Conservation (phyloP, 2,797 vertebrate species). For the Eulemur mongoz region DNA sequence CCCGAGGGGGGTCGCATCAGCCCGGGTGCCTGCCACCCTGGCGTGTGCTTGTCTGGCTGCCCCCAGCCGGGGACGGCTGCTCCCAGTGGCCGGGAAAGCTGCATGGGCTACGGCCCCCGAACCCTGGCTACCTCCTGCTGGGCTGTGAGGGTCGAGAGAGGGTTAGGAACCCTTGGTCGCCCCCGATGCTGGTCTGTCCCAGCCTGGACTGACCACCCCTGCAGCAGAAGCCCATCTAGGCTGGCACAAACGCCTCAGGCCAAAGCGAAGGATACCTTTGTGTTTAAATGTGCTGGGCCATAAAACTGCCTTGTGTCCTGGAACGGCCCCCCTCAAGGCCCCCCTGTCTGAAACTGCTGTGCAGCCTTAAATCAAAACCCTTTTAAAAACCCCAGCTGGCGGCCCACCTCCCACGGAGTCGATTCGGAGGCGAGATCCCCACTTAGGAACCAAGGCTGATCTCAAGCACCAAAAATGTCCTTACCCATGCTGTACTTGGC, state of each 20-base stretch:
- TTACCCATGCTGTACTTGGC: slow-evolving; percentile 96
- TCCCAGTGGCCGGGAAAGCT: too few relatives aligned
- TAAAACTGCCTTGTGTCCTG: neutral
- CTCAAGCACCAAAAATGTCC: slow-evolving; percentile 69
- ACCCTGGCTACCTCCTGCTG: neutral
- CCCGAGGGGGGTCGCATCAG: neutral
- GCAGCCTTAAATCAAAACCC: slow-evolving; percentile 40
- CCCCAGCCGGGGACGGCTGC: neutral
- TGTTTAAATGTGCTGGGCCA: neutral
- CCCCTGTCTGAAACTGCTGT: neutral
- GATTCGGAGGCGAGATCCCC: slow-evolving; percentile 44
- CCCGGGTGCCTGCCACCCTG: neutral
- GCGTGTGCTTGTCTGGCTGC: too few relatives aligned
- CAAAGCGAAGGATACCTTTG: neutral
- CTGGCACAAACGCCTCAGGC: accelerated
- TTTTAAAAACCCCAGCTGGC: neutral
- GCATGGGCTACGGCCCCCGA: neutral
- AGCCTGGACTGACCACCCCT: neutral
- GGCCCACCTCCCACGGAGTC: slow-evolving; percentile 11
- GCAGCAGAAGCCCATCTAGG: accelerated
- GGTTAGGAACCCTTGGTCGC: neutral
- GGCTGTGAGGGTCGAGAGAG: neutral
- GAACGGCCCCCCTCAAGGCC: neutral
- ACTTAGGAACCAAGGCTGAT: neutral
- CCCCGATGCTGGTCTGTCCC: neutral